Percentiles rank a stretch among this genome's conserved stretches.
These are phyloP conservation scores for Callosobruchus maculatus DNA, from an alignment of 2,888 invertebrate genomes.

Conservation along the genomic window DNA sequence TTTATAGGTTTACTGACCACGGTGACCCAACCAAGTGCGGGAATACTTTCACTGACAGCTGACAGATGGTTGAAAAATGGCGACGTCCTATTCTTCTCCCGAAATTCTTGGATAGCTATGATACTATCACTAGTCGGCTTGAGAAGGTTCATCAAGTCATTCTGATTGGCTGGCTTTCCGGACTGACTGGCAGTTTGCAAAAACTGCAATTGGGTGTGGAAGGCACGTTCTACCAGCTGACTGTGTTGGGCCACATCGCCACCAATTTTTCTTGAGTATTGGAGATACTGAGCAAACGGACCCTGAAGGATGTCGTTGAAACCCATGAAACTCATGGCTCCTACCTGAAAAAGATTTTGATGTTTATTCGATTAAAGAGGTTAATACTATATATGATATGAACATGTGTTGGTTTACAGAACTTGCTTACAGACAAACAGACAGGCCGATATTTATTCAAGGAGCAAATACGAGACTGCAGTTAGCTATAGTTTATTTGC, in stretches of 20 bases:
- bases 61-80: slow-evolving; percentile 91
- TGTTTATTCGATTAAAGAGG: too few species aligned
- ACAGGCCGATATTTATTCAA: too few species aligned
- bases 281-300: slow-evolving; percentile 69
- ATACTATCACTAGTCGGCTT: slow-evolving; percentile 81
- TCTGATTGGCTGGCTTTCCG: slow-evolving; percentile 70
- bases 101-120: slow-evolving; percentile 76
- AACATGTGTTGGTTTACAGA: too few species aligned
- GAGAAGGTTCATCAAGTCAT: slow-evolving; percentile 68
- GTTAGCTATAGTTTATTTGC: too few species aligned
- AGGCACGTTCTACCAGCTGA: slow-evolving; percentile 74
- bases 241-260: slow-evolving; percentile 81
- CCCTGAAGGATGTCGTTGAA: slow-evolving; percentile 72
- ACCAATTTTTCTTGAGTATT: slow-evolving; percentile 75
- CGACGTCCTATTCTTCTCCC: slow-evolving; percentile 87
- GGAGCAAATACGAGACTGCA: too few species aligned
- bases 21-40: slow-evolving; percentile 94
- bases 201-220: slow-evolving; percentile 79
- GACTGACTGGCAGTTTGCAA: slow-evolving; percentile 74
- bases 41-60: slow-evolving; percentile 91
- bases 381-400: too few species aligned
- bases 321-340: slow-evolving; percentile 68
- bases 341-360: too few species aligned
- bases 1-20: slow-evolving; percentile 68
- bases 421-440: too few species aligned